Evolutionary conservation across 2,797 vertebrate genomes (phyloP).

Genomic region (Allobates femoralis): DNA sequence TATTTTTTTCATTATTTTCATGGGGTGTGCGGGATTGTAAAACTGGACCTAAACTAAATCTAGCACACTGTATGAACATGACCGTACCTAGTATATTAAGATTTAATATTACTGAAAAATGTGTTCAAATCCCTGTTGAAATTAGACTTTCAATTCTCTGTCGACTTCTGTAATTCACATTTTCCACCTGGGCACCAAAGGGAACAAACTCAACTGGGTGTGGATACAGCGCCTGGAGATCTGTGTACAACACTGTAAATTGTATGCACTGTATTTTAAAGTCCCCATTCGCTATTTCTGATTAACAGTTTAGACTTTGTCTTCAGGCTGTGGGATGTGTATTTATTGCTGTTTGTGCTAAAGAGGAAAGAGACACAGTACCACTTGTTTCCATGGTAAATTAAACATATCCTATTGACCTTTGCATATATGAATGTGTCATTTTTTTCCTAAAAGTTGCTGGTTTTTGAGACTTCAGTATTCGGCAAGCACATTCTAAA

Average conservation of each 20-base stretch:
- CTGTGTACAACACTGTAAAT: not conserved
- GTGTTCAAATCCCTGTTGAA: not conserved
- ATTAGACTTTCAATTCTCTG: not conserved
- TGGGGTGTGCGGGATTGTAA: not conserved
- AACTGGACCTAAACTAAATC: not conserved
- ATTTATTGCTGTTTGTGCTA: constrained; percentile 35
- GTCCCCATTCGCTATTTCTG: not conserved
- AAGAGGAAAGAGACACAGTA: constrained; percentile 6
- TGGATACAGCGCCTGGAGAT: constrained; percentile 2
- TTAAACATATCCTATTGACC: constrained; percentile 11
- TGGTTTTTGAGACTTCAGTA: not conserved
- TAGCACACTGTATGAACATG: not conserved
- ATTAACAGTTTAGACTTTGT: constrained; percentile 35
- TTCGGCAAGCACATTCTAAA: constrained; percentile 16
- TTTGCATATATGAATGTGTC: constrained; percentile 11
- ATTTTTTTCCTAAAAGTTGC: not conserved
- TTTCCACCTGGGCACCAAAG: constrained; percentile 16
- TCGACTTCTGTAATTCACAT: not conserved
- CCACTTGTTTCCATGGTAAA: constrained; percentile 20
- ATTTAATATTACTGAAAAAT: not conserved
- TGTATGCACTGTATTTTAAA: not conserved
- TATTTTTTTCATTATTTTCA: not conserved
- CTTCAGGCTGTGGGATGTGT: constrained; percentile 12
- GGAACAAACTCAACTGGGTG: not conserved
- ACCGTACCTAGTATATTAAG: not conserved